Percentiles rank a stretch among this genome's conserved stretches.
These are phyloP conservation scores for Ochropacha duplaris DNA, from an alignment of 2,888 invertebrate genomes.

Conservation along the genomic window DNA sequence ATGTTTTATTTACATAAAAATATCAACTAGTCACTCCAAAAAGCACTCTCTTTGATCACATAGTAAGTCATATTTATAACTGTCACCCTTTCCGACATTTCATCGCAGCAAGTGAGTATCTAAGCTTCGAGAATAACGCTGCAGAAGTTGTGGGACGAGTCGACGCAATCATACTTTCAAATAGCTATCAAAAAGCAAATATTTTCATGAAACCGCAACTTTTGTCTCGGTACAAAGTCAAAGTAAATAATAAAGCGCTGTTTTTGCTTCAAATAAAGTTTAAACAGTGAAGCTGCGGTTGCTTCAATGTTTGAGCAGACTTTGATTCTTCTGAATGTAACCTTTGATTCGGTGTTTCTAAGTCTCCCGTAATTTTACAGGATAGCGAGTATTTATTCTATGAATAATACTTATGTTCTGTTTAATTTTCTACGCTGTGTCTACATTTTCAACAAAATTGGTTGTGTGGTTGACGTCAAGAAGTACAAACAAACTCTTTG, in stretches of 20 bases:
- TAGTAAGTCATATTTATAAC: too few species aligned
- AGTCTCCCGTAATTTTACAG: too few species aligned
- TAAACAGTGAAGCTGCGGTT: not conserved
- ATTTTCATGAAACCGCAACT: not conserved
- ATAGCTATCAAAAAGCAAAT: slow-evolving; percentile 1
- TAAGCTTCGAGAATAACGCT: not conserved
- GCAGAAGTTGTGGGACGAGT: not conserved
- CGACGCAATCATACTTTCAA: not conserved
- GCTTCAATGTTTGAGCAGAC: not conserved
- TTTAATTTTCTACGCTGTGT: too few species aligned
- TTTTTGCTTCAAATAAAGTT: not conserved
- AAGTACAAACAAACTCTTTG: too few species aligned
- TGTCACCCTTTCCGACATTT: not conserved
- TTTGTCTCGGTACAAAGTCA: not conserved
- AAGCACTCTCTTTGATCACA: too few species aligned
- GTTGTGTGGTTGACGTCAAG: too few species aligned
- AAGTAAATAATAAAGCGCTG: not conserved
- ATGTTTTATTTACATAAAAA: too few species aligned
- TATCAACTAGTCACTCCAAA: too few species aligned
- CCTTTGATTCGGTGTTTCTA: not conserved
- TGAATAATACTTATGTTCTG: too few species aligned
- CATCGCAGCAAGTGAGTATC: not conserved
- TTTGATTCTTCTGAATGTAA: not conserved
- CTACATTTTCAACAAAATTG: too few species aligned
- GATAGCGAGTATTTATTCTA: too few species aligned